phyloP scores from a whole-genome alignment of 1,140 invertebrate genomes.

The Camponotus pennsylvanicus region DNA sequence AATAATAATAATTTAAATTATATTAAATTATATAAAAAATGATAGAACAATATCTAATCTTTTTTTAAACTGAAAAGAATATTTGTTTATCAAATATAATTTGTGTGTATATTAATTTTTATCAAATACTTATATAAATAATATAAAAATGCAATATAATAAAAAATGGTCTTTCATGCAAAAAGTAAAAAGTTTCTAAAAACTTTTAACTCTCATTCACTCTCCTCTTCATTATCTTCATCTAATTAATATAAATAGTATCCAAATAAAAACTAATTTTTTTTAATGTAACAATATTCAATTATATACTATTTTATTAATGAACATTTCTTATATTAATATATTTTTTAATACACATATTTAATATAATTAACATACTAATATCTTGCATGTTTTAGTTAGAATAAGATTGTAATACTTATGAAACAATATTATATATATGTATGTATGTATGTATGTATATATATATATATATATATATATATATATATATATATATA shows the following conservation, averaged over 20 bases:
- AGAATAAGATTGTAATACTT: neutral
- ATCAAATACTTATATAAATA: constrained; percentile 16
- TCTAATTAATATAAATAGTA: constrained; percentile 22
- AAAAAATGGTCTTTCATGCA: constrained; percentile 19
- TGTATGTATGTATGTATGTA: too few relatives aligned
- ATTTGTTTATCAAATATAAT: neutral
- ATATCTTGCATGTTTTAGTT: constrained; percentile 4
- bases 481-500: neutral
- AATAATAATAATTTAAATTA: too few relatives aligned
- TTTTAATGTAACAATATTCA: neutral
- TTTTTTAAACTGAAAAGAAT: neutral
- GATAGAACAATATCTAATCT: constrained; percentile 16
- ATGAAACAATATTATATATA: constrained; percentile 2
- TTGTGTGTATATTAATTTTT: neutral
- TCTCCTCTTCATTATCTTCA: constrained; percentile 51
- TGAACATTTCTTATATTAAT: neutral
- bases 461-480: too few relatives aligned
- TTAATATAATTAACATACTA: neutral
- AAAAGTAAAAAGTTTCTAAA: constrained; percentile 2
- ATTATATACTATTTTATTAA: constrained; percentile 15
- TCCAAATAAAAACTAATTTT: neutral
- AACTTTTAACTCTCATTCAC: constrained; percentile 62
- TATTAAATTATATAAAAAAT: neutral
- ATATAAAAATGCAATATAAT: constrained; percentile 10
- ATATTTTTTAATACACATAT: neutral